Percentiles rank a stretch among this genome's conserved stretches.
These are phyloP conservation scores for Hypotaenidia okinawae DNA, from an alignment of 2,797 vertebrate species.

Conservation along the genomic window DNA sequence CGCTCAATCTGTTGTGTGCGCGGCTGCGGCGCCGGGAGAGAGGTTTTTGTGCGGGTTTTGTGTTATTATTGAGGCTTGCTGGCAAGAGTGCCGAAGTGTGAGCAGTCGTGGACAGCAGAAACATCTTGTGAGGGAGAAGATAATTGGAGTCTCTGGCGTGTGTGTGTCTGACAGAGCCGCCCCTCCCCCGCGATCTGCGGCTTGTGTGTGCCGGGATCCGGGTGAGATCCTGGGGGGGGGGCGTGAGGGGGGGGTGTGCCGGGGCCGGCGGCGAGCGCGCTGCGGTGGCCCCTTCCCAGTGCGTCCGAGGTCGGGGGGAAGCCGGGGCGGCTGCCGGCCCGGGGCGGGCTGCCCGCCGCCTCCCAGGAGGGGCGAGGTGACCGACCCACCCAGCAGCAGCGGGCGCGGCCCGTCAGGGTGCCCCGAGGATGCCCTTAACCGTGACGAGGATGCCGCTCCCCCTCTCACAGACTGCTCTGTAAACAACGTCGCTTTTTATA, in stretches of 20 bases:
- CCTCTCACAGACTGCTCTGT: background rate
- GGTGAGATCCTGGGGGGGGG: background rate
- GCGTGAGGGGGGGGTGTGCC: too few relatives aligned
- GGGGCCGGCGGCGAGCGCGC: background rate
- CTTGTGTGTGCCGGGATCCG: slow-evolving; percentile 50
- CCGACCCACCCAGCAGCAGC: background rate
- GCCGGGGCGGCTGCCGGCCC: background rate
- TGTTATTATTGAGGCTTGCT: slow-evolving; percentile 79
- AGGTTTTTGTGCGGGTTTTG: slow-evolving; percentile 43
- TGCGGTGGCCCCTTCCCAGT: background rate
- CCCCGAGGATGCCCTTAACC: background rate
- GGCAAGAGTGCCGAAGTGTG: slow-evolving; percentile 83
- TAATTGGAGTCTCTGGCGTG: slow-evolving; percentile 82
- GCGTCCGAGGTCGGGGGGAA: background rate
- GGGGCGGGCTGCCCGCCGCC: background rate
- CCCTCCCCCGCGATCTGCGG: slow-evolving; percentile 73
- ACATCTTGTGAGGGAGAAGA: slow-evolving; percentile 84
- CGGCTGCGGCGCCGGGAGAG: slow-evolving; percentile 77
- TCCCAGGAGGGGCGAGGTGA: background rate
- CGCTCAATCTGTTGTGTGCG: slow-evolving; percentile 81
- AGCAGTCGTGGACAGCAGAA: slow-evolving; percentile 84
- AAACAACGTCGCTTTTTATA: background rate
- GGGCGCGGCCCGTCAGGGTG: background rate
- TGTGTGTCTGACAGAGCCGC: slow-evolving; percentile 78
- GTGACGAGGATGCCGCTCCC: background rate